Evolutionary conservation across 2,113 vertebrate genomes (phyloP), one percentile per base, ranked within the genome.

Genomic region (Geothlypis trichas): DNA sequence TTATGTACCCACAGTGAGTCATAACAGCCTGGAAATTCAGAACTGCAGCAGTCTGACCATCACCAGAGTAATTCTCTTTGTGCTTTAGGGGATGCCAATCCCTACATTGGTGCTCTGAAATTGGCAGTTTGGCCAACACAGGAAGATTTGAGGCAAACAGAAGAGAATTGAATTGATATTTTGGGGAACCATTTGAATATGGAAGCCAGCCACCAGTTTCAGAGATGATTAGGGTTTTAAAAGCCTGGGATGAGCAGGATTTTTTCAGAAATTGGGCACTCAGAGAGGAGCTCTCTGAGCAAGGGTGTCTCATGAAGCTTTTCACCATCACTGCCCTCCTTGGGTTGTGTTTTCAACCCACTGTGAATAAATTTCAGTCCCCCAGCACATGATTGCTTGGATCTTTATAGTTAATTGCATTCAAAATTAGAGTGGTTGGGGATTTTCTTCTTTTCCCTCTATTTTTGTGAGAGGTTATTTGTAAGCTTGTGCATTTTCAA

Each of bases 311-410:
- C 30, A 20, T 10, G 26, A 35, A 59, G 39, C 31, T 46, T 17
- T 62, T 33, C 35, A 62, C 67, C 16, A 22, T 33, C 20, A 3
- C 3, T 7, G 33, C 20, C 19, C 42, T 26, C 46, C 67, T 49
- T 68, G 41, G 54, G 26, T 11, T 74, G 33, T 66, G 26, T 74
- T 79, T 75, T 42, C 79, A 82, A 21, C 23, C 23, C 75, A 28
- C 27, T 57, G 31, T 14, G 63, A 84, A 33, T 42, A 28, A 54
- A 55, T 46, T 51, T 51, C 54, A 37, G 9, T 37, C 59, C 55
- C 28, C 39, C 37, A 15, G 15, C 13, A 20, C 11, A 18, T 0
- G 3, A 10, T 31, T 89, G n/a, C 5, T 0, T 21, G 33, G 33
- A 77, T 59, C 22, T 72, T n/a, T 49, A 30, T 33, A 13, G 47